Evolutionary conservation across 2,113 vertebrate species (phyloP).

Genomic region (Myocastor coypus): DNA sequence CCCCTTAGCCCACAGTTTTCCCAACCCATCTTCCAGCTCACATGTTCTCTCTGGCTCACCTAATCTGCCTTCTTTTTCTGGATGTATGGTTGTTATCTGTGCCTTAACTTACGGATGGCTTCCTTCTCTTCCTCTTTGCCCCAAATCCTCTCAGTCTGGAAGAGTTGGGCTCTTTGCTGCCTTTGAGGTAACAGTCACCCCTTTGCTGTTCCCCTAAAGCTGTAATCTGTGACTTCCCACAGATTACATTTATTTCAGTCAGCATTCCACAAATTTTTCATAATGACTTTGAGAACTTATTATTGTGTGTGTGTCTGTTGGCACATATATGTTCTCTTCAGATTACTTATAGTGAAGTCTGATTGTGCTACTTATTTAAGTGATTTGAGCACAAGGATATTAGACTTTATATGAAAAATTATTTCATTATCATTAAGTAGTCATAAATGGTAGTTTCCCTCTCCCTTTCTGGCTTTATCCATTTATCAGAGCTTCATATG

Average conservation of each 20-base stretch:
- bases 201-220: neutral
- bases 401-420: constrained; percentile 9
- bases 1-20: neutral
- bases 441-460: neutral
- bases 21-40: neutral
- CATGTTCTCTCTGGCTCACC: rapidly evolving
- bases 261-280: neutral
- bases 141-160: neutral
- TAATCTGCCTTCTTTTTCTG: neutral
- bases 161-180: neutral
- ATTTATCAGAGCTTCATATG: neutral
- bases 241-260: neutral
- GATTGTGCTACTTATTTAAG: neutral
- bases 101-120: neutral
- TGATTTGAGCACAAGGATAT: neutral
- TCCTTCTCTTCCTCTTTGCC: neutral
- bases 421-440: neutral
- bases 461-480: neutral
- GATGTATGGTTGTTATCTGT: neutral
- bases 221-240: neutral
- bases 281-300: neutral
- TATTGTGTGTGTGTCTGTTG: neutral
- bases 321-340: neutral
- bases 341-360: neutral
- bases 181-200: neutral